Evolutionary conservation across 1,140 invertebrate genomes (phyloP), one percentile per base, ranked within the genome.

Genomic region (Maconellicoccus hirsutus): DNA sequence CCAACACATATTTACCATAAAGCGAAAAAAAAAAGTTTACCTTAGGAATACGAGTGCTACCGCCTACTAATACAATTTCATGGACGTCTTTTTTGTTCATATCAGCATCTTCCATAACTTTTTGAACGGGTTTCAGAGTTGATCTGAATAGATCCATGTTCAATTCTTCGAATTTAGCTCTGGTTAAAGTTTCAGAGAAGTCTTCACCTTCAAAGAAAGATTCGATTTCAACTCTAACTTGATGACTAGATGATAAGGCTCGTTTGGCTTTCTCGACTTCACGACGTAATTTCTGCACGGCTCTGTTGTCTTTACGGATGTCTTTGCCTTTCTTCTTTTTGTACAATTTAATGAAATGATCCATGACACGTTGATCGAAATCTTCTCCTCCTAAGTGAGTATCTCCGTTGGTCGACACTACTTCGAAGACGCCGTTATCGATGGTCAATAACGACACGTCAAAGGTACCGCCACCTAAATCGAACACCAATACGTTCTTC

Each of bases 321-420:
- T 98, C 96, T 81, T 98, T 98, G 78, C 94, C 93, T 84, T 95
- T 95, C 87, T 98, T 98, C 83, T 98, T 98, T 85, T 98, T 98
- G 87, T 97, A 98, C 76, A 98, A 78, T 78, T 98, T 98, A 77
- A 98, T 96, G 82, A 98, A 98, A 79, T 98, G 93, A 76, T 98
- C 94, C 93, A 98, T 97, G 0, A 98, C 94, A 75, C 95, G 85
- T 79, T 98, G 94, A 84, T 98, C 96, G 79, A 98, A 98, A 83
- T 98, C 96, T 84, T 98, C 96, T 81, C 96, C 96, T 77, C 96
- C 93, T 80, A 99, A 87, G 81, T 98, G 96, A 79, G 96, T 98
- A 78, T 99, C 96, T 77, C 98, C 98, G 80, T 98, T 98, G 63
- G 98, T 99, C 1, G 98, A 91, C 19, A 98, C 91, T 70, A 92